Evolutionary conservation across 1,140 invertebrate species (phyloP).

Genomic region (Penaeus japonicus): DNA sequence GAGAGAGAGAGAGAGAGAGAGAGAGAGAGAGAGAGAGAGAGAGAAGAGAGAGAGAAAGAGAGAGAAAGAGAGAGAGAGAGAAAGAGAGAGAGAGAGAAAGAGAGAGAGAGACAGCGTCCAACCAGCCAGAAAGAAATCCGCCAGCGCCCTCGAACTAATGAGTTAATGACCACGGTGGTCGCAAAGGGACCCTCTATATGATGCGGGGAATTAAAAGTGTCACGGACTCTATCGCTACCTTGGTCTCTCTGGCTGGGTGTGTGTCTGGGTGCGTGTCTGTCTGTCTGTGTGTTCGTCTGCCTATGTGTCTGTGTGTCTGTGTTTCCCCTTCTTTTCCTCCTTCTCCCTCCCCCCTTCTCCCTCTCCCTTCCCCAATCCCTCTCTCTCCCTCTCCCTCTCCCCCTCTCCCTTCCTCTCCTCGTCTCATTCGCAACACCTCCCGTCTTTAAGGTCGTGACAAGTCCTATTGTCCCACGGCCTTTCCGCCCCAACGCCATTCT

Average conservation of each 20-base stretch:
- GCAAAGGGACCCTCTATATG: too few species aligned
- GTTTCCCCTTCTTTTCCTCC: not conserved
- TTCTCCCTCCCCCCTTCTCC: not conserved
- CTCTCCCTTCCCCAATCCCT: not conserved
- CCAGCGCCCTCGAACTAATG: not conserved
- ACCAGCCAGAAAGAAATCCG: not conserved
- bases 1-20: not conserved
- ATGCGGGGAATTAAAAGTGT: too few species aligned
- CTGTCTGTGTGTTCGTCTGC: not conserved
- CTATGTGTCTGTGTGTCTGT: not conserved
- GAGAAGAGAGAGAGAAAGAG: not conserved
- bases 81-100: constrained; percentile 33
- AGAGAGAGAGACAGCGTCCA: constrained; percentile 37
- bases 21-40: constrained; percentile 1
- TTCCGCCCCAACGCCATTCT: too few species aligned
- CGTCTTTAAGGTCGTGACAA: too few species aligned
- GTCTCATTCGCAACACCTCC: too few species aligned
- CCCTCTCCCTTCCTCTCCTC: not conserved
- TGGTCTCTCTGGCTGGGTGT: too few species aligned
- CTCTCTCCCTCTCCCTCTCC: not conserved
- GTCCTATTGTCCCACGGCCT: too few species aligned
- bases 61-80: not conserved
- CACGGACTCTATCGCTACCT: too few species aligned
- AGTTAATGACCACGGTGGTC: too few species aligned
- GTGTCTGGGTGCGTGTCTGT: constrained; percentile 8